phyloP scores from a whole-genome alignment of 2,113 vertebrate species.

The Hippocampus barbouri region DNA sequence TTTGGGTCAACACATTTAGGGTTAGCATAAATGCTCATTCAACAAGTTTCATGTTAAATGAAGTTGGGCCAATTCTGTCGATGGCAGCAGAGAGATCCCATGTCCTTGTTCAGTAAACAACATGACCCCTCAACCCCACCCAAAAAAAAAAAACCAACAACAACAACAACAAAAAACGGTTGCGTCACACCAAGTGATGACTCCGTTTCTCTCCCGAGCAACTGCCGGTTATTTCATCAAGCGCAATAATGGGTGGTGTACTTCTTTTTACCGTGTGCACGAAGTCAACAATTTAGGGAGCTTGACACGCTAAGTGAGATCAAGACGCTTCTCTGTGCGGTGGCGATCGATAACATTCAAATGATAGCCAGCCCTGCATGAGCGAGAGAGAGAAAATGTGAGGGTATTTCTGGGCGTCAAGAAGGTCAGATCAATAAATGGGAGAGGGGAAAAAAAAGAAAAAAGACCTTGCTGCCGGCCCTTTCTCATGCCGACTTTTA shows the following conservation, averaged over 20 bases:
- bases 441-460: slow-evolving; percentile 38
- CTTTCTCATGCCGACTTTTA: slow-evolving; percentile 47
- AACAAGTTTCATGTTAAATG: no score
- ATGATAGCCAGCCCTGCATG: not conserved
- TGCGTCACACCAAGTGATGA: no score
- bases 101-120: no score
- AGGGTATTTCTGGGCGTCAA: slow-evolving; percentile 46
- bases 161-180: no score
- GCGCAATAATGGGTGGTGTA: not conserved
- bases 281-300: not conserved
- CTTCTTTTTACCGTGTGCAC: not conserved
- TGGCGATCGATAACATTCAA: not conserved
- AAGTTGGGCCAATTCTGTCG: no score
- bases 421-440: slow-evolving; percentile 70
- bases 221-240: not conserved
- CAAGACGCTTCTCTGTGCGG: not conserved
- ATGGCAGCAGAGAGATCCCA: no score
- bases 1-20: no score
- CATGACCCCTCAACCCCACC: no score
- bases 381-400: slow-evolving; percentile 33
- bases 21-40: no score
- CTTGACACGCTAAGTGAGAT: not conserved
- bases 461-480: slow-evolving; percentile 31
- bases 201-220: not conserved
- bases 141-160: no score